Conservation (phyloP, 2,797 vertebrate species). For the Catostomus latipinnis region DNA sequence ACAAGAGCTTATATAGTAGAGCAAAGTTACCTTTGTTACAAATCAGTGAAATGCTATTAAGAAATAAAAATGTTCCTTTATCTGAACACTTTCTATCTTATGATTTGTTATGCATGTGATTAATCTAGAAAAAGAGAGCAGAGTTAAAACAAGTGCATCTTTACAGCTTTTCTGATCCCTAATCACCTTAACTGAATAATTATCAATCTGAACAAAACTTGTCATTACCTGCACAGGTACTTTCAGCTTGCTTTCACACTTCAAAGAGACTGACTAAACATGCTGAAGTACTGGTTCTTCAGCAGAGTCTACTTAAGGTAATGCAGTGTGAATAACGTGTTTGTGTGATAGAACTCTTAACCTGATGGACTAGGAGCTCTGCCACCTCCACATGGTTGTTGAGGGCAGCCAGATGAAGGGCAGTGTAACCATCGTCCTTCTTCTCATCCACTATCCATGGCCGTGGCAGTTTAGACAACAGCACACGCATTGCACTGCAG, state of each 20-base stretch:
- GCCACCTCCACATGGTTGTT: conserved; percentile 99
- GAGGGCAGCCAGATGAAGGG: conserved; percentile 95
- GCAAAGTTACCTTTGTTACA: too few relatives aligned
- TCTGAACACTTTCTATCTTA: not conserved
- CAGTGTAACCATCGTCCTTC: conserved; percentile 98
- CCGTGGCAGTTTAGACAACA: conserved; percentile 94
- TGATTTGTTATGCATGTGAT: conserved; percentile 3
- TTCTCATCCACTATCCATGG: conserved; percentile 99
- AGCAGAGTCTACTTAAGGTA: not conserved
- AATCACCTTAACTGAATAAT: conserved; percentile 42
- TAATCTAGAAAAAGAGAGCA: conserved; percentile 10
- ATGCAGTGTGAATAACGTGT: not conserved
- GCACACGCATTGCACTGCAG: conserved; percentile 93
- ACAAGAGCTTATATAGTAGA: too few relatives aligned
- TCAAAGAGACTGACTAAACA: conserved; percentile 3
- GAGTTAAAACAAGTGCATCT: not conserved
- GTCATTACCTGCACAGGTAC: conserved; percentile 11
- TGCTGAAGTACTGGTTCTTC: conserved; percentile 7
- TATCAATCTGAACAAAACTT: conserved; percentile 9
- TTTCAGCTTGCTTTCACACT: conserved; percentile 17
- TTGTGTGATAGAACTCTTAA: conserved; percentile 63
- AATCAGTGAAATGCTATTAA: too few relatives aligned
- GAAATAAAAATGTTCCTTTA: not conserved
- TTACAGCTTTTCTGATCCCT: conserved; percentile 14
- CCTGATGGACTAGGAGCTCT: conserved; percentile 97